Conservation (phyloP, 2,113 vertebrate genomes). For the Colistium nudipinnis region DNA sequence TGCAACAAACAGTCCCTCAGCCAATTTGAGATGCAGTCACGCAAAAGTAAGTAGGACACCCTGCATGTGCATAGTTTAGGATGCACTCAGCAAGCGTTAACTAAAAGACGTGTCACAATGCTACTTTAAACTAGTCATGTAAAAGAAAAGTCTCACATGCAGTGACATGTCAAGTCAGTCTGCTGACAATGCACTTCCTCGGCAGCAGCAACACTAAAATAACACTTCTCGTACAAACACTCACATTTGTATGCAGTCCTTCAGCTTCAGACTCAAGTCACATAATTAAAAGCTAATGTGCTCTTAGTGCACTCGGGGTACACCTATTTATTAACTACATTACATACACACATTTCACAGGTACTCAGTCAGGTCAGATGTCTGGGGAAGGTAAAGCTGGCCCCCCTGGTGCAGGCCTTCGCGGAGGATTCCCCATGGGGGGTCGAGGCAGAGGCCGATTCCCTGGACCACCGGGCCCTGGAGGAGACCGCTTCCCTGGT, state of each 20-base stretch:
- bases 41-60: slow-evolving; percentile 91
- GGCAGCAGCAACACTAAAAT: background rate
- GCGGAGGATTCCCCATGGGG: slow-evolving; percentile 91
- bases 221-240: too few relatives aligned
- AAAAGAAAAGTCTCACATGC: background rate
- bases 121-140: background rate
- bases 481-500: slow-evolving; percentile 95
- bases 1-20: slow-evolving; percentile 99
- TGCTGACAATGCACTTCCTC: background rate
- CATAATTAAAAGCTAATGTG: background rate
- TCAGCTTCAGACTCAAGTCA: too few relatives aligned
- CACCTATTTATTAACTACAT: background rate
- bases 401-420: slow-evolving; percentile 90
- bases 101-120: background rate
- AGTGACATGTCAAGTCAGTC: background rate
- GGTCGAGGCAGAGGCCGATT: slow-evolving; percentile 94
- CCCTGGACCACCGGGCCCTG: slow-evolving; percentile 90
- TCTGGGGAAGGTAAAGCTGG: slow-evolving; percentile 98
- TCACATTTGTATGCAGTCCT: too few relatives aligned
- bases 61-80: background rate
- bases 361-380: slow-evolving; percentile 98
- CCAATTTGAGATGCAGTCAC: slow-evolving; percentile 99
- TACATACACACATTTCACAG: too few relatives aligned
- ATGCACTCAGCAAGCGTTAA: background rate
- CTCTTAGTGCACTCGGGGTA: background rate